phyloP scores from a whole-genome alignment of 2,797 vertebrate species.

The Melanotaenia trifasciata region DNA sequence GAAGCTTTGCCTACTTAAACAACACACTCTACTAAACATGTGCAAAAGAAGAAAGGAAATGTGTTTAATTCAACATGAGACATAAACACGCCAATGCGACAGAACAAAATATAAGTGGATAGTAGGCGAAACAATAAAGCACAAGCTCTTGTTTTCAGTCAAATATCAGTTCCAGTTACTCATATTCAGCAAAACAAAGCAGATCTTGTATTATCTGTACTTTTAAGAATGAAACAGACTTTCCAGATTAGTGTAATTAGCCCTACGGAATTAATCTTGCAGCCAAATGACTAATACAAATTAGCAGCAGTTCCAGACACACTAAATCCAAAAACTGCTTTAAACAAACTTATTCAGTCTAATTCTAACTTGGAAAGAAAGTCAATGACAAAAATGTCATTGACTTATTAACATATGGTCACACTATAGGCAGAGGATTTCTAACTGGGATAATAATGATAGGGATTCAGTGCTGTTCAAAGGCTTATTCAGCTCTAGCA shows the following conservation, averaged over 20 bases:
- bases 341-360: background rate
- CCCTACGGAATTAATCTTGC: conserved; percentile 10
- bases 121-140: background rate
- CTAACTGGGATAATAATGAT: conserved; percentile 10
- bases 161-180: background rate
- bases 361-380: background rate
- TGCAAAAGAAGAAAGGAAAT: background rate
- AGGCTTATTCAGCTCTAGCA: background rate
- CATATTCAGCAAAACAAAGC: background rate
- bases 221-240: conserved; percentile 16
- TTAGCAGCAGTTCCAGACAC: conserved; percentile 25
- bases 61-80: background rate
- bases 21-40: background rate
- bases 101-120: background rate
- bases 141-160: background rate
- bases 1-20: background rate
- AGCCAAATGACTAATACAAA: conserved; percentile 28
- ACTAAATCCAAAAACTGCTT: background rate
- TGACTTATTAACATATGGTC: conserved; percentile 13
- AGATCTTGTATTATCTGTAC: conserved; percentile 5
- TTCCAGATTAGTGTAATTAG: conserved; percentile 26
- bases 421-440: background rate
- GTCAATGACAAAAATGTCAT: conserved; percentile 28
- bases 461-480: conserved; percentile 4
- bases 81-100: background rate